These are phyloP conservation scores for Oreochromis mossambicus DNA, from an alignment of 2,797 vertebrate genomes.

Conservation along the genomic window DNA sequence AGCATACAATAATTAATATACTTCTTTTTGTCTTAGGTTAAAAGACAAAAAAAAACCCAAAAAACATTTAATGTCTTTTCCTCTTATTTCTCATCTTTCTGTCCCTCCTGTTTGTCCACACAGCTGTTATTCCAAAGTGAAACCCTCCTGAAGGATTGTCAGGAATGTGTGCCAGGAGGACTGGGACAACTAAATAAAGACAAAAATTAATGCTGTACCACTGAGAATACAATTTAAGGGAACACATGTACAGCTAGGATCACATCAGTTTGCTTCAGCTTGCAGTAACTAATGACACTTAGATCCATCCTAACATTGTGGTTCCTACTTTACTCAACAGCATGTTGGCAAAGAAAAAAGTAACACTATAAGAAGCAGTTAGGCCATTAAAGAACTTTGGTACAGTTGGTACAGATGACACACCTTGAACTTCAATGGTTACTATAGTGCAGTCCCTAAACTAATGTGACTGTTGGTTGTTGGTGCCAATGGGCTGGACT, in stretches of 20 bases:
- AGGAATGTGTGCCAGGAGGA: slow-evolving; percentile 40
- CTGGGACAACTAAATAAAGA: slow-evolving; percentile 40
- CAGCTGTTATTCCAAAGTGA: slow-evolving; percentile 4
- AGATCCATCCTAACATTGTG: background rate
- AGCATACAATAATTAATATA: background rate
- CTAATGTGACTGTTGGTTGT: background rate
- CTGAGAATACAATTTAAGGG: slow-evolving; percentile 4
- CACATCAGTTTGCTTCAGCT: background rate
- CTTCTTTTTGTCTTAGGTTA: background rate
- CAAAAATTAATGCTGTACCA: slow-evolving; percentile 3
- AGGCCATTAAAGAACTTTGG: background rate
- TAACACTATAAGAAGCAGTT: background rate
- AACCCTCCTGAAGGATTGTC: background rate
- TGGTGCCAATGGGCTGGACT: background rate
- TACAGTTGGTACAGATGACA: background rate
- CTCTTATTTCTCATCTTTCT: background rate
- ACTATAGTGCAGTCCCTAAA: background rate
- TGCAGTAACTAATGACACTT: background rate
- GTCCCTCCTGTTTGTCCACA: slow-evolving; percentile 7
- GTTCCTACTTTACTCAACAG: background rate
- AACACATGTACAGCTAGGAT: background rate
- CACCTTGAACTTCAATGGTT: background rate
- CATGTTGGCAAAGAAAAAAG: background rate
- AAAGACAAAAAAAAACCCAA: background rate
- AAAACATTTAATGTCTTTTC: background rate